Percentiles rank a stretch among this genome's conserved stretches.
These are phyloP conservation scores for Cyprinodon brontotheroides DNA, from an alignment of 2,113 vertebrate genomes.

Conservation along the genomic window DNA sequence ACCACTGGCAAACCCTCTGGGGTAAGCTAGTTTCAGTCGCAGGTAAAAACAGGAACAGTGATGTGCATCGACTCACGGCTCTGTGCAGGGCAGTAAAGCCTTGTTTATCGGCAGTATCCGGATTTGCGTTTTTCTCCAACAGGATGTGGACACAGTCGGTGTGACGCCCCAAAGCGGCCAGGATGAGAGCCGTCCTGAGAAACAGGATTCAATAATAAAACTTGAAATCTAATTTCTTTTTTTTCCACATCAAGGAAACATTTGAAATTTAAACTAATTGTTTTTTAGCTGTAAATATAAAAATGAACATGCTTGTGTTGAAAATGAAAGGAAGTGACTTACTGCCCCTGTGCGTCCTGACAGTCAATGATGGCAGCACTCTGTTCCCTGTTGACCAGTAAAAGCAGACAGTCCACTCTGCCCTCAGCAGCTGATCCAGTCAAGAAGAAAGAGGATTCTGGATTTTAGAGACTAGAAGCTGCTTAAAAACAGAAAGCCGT, in stretches of 20 bases:
- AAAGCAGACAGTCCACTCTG: slow-evolving; percentile 91
- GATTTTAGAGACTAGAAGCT: background rate
- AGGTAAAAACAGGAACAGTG: background rate
- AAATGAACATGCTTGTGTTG: background rate
- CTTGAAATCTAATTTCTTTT: background rate
- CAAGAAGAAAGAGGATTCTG: background rate
- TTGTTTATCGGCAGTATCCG: slow-evolving; percentile 88
- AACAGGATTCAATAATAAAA: background rate
- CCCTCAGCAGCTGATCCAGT: slow-evolving; percentile 86
- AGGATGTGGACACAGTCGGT: slow-evolving; percentile 93
- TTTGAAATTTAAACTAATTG: background rate
- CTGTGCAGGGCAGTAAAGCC: slow-evolving; percentile 91
- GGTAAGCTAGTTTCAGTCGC: no score
- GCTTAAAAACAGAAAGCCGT: background rate
- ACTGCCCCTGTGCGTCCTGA: slow-evolving; percentile 90
- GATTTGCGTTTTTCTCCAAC: slow-evolving; percentile 91
- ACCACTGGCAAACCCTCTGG: no score
- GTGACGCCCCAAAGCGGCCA: slow-evolving; percentile 89
- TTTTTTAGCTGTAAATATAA: background rate
- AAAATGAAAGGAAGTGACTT: slow-evolving; percentile 66
- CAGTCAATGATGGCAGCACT: slow-evolving; percentile 87
- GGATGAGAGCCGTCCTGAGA: slow-evolving; percentile 90
- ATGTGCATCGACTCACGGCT: slow-evolving; percentile 80
- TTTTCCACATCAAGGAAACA: background rate
- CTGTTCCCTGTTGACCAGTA: slow-evolving; percentile 89